Evolutionary conservation across 2,113 vertebrate genomes (phyloP).

Genomic region (Austrofundulus limnaeus): DNA sequence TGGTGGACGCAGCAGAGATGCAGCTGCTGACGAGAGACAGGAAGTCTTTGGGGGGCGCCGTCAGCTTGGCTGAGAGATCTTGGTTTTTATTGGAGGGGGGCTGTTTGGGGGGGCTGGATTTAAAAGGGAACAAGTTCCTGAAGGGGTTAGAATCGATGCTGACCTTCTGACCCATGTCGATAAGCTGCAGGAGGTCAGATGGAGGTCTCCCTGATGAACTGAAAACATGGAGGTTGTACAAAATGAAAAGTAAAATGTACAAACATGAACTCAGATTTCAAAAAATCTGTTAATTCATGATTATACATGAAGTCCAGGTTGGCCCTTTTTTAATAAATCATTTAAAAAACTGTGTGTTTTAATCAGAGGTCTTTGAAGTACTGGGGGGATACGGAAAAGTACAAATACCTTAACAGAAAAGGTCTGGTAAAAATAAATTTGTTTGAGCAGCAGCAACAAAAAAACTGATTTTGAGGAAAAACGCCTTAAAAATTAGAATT

Average conservation of each 20-base stretch:
- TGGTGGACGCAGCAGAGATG: slow-evolving; percentile 60
- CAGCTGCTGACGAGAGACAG: slow-evolving; percentile 69
- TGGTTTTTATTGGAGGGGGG: neutral
- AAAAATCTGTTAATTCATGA: too few relatives aligned
- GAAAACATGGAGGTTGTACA: neutral
- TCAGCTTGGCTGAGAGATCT: slow-evolving; percentile 63
- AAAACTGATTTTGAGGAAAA: too few relatives aligned
- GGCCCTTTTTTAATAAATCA: too few relatives aligned
- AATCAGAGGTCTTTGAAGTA: too few relatives aligned
- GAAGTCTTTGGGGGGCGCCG: slow-evolving; percentile 40
- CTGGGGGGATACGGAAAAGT: too few relatives aligned
- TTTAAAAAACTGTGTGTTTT: too few relatives aligned
- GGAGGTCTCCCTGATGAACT: slow-evolving; percentile 73
- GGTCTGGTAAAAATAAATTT: too few relatives aligned
- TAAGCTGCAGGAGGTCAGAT: slow-evolving; percentile 43
- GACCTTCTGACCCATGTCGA: slow-evolving; percentile 48
- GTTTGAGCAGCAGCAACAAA: too few relatives aligned
- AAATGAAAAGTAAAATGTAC: neutral
- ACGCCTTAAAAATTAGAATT: too few relatives aligned
- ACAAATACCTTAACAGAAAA: too few relatives aligned
- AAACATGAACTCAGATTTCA: too few relatives aligned
- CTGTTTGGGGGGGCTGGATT: neutral
- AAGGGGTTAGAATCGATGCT: slow-evolving; percentile 22
- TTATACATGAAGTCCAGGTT: too few relatives aligned
- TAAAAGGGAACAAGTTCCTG: slow-evolving; percentile 35